Conservation (phyloP, 1,140 invertebrate species). For the Polypedilum vanderplanki region DNA sequence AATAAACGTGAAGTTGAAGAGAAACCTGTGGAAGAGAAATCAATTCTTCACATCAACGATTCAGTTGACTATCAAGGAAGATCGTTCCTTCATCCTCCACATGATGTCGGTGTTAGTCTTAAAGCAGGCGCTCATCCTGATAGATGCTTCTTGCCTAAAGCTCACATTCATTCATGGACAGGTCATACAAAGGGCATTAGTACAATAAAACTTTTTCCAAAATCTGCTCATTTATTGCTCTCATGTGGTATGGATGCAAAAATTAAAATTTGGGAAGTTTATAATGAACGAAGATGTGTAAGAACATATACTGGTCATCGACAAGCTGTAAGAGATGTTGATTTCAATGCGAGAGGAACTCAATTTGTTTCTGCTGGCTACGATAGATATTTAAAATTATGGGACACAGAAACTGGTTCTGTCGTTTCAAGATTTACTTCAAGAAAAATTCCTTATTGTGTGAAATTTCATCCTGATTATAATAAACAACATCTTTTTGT, state of each 20-base stretch:
- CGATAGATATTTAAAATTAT: slow-evolving; percentile 92
- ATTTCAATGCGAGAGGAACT: slow-evolving; percentile 91
- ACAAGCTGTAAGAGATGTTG: slow-evolving; percentile 93
- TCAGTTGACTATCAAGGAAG: slow-evolving; percentile 93
- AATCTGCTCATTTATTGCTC: slow-evolving; percentile 87
- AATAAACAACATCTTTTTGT: slow-evolving; percentile 98
- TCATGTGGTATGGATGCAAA: slow-evolving; percentile 96
- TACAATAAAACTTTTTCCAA: slow-evolving; percentile 92
- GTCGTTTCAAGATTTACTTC: slow-evolving; percentile 89
- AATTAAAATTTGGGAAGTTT: slow-evolving; percentile 98
- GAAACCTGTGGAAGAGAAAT: slow-evolving; percentile 89
- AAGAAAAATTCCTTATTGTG: slow-evolving; percentile 93
- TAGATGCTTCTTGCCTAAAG: slow-evolving; percentile 95
- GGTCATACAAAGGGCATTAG: slow-evolving; percentile 97
- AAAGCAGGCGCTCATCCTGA: slow-evolving; percentile 86
- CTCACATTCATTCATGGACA: slow-evolving; percentile 92
- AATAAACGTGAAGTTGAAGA: slow-evolving; percentile 75
- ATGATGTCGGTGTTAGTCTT: slow-evolving; percentile 93
- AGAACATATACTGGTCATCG: slow-evolving; percentile 94
- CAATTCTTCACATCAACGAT: slow-evolving; percentile 92
- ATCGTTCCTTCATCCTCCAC: slow-evolving; percentile 88
- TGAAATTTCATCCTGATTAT: slow-evolving; percentile 95
- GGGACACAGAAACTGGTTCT: slow-evolving; percentile 97
- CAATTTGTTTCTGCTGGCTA: slow-evolving; percentile 92
- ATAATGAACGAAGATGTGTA: slow-evolving; percentile 88